Evolutionary conservation across 2,113 vertebrate genomes (phyloP).

Genomic region (Cyanoliseus patagonus): DNA sequence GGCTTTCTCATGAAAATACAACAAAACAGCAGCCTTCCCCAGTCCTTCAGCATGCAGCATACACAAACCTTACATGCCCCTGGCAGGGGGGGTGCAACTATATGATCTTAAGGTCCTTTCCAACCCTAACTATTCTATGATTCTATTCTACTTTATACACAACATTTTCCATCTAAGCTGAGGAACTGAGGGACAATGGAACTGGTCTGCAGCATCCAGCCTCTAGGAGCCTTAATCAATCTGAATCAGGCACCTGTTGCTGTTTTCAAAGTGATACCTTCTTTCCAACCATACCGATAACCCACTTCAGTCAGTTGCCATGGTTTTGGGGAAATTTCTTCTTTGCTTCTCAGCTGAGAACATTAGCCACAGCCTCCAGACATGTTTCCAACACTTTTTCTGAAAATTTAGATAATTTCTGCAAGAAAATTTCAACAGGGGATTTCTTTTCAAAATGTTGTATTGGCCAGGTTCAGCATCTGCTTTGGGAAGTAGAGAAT

Average conservation of each 20-base stretch:
- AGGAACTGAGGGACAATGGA: neutral
- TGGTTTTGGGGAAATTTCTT: neutral
- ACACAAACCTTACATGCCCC: neutral
- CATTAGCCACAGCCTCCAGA: neutral
- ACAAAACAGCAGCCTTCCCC: neutral
- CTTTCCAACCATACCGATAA: neutral
- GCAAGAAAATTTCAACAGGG: neutral
- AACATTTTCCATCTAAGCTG: neutral
- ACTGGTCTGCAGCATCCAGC: neutral
- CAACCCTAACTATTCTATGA: too few species aligned
- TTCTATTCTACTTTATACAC: neutral
- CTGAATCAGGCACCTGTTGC: neutral
- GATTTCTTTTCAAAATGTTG: neutral
- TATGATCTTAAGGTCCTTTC: too few species aligned
- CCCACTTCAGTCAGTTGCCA: neutral
- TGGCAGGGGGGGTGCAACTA: too few species aligned
- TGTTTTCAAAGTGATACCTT: neutral
- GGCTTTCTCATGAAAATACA: neutral
- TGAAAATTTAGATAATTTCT: neutral
- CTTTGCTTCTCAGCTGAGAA: neutral
- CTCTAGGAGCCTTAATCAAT: neutral
- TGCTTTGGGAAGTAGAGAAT: neutral
- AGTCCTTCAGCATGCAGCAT: neutral
- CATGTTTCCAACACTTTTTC: neutral
- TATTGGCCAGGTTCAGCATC: neutral